These are phyloP conservation scores for Oreochromis spilurus DNA, from an alignment of 2,113 vertebrate species.

Conservation along the genomic window DNA sequence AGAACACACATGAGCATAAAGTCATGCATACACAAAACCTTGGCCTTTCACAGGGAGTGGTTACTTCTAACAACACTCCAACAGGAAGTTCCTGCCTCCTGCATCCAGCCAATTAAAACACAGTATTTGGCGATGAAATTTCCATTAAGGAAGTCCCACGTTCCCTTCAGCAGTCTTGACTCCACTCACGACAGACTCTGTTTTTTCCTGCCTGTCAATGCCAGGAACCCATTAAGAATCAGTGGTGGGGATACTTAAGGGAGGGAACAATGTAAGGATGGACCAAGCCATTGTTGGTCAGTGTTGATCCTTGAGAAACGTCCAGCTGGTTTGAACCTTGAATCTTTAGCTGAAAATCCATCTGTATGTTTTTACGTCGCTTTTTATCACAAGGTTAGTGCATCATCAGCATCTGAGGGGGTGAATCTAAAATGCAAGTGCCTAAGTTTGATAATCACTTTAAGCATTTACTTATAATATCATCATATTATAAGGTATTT, in stretches of 20 bases:
- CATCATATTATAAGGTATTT: neutral
- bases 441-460: neutral
- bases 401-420: neutral
- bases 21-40: neutral
- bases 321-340: neutral
- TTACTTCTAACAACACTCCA: slow-evolving; percentile 37
- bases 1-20: neutral
- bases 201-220: slow-evolving; percentile 72
- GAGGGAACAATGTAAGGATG: slow-evolving; percentile 60
- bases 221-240: slow-evolving; percentile 67
- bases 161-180: slow-evolving; percentile 36
- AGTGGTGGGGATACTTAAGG: neutral
- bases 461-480: neutral
- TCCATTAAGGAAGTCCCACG: slow-evolving; percentile 66
- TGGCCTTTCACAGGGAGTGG: slow-evolving; percentile 36
- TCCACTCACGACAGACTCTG: slow-evolving; percentile 46
- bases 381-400: neutral
- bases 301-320: slow-evolving; percentile 38
- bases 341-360: neutral
- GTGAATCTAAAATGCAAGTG: neutral
- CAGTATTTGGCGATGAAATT: slow-evolving; percentile 9
- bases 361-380: neutral
- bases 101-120: slow-evolving; percentile 50
- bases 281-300: slow-evolving; percentile 64
- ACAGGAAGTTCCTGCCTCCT: slow-evolving; percentile 59